Evolutionary conservation across 1,140 invertebrate species (phyloP), one percentile per base, ranked within the genome.

Genomic region (Trichogramma pretiosum): DNA sequence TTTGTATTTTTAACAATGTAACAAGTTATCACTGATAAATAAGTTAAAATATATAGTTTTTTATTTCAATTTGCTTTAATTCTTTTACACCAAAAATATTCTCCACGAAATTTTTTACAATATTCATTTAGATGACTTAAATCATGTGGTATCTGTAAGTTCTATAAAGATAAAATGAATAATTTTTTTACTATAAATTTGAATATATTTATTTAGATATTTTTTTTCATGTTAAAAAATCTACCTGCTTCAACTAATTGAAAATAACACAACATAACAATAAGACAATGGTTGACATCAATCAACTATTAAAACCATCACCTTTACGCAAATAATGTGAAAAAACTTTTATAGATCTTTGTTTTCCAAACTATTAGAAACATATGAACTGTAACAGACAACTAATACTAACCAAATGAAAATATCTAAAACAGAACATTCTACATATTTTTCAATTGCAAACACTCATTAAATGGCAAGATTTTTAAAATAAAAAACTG

Each of bases 31-130:
- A n/a, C n/a, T n/a, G n/a, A n/a, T n/a, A n/a, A n/a, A n/a, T n/a
- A n/a, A n/a, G n/a, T n/a, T n/a, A n/a, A n/a, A n/a, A n/a, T n/a
- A n/a, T n/a, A n/a, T n/a, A n/a, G n/a, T n/a, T n/a, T n/a, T n/a
- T n/a, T n/a, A n/a, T n/a, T n/a, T n/a, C n/a, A n/a, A n/a, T n/a
- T n/a, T n/a, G n/a, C n/a, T n/a, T n/a, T 56, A 46, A 52, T 55
- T 56, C 49, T 55, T 42, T 58, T 59, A 59, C 57, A 59, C 57
- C 57, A 56, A 53, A 37, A 55, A 50, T 55, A 57, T 53, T 45
- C 46, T 50, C 48, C 43, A 35, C 19, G 37, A 46, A 8, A 30
- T 50, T 47, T 56, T 56, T 47, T 53, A 57, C 47, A 56, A 40
- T 55, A 55, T 48, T 30, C 14, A 50, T 54, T 54, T 16, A 18